Evolutionary conservation across 2,113 vertebrate species (phyloP).

Genomic region (Narcine bancroftii): DNA sequence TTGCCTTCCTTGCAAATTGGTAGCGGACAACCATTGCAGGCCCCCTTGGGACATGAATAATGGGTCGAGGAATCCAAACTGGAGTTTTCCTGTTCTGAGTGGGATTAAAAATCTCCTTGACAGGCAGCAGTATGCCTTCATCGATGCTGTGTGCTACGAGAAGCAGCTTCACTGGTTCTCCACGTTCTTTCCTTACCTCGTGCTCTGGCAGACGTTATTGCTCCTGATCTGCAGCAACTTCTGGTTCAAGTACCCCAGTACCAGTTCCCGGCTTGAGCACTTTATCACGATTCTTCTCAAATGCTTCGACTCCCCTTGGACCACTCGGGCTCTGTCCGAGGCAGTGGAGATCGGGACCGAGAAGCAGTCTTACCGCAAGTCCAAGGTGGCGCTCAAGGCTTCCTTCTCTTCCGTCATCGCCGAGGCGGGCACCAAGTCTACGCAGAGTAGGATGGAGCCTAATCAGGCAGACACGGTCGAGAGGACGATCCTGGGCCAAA

Average conservation of each 20-base stretch:
- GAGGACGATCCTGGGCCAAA: slow-evolving; percentile 70
- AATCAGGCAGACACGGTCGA: slow-evolving; percentile 54
- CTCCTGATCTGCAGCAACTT: slow-evolving; percentile 73
- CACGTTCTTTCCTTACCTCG: slow-evolving; percentile 75
- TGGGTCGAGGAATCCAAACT: slow-evolving; percentile 40
- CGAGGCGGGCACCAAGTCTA: slow-evolving; percentile 47
- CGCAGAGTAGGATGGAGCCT: slow-evolving; percentile 56
- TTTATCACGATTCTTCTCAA: slow-evolving; percentile 73
- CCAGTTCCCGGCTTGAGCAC: slow-evolving; percentile 68
- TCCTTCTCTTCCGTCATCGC: slow-evolving; percentile 50
- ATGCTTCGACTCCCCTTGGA: slow-evolving; percentile 76
- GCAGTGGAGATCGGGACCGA: slow-evolving; percentile 65
- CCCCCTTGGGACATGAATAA: slow-evolving; percentile 60
- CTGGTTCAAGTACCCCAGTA: slow-evolving; percentile 74
- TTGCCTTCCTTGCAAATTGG: slow-evolving; percentile 70
- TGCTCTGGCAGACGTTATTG: slow-evolving; percentile 70
- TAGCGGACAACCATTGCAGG: slow-evolving; percentile 58
- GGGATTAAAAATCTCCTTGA: slow-evolving; percentile 64
- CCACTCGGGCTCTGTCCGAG: slow-evolving; percentile 69
- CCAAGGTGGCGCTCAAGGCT: slow-evolving; percentile 42
- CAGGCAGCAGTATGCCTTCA: slow-evolving; percentile 68
- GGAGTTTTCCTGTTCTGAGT: slow-evolving; percentile 43
- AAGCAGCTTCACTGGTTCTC: slow-evolving; percentile 72
- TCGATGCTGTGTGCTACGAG: slow-evolving; percentile 68
- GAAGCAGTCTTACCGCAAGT: slow-evolving; percentile 52